Evolutionary conservation across 1,140 invertebrate species (phyloP).

Genomic region (Danaus plexippus): DNA sequence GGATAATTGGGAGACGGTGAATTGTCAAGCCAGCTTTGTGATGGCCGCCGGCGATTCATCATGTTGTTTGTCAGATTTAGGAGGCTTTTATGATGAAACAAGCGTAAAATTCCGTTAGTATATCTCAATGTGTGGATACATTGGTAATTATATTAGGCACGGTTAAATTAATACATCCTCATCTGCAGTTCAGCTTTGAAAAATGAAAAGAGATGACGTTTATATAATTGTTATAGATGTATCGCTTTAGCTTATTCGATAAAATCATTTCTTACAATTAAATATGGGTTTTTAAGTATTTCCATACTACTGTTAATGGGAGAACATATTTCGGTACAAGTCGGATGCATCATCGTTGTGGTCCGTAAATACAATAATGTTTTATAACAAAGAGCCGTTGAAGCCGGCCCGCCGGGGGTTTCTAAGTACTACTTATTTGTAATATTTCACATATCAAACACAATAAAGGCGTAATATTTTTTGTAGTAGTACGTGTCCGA

Average conservation of each 20-base stretch:
- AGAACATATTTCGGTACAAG: slow-evolving; percentile 21
- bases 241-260: too few relatives aligned
- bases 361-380: slow-evolving; percentile 51
- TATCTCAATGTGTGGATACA: slow-evolving; percentile 41
- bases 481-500: background rate
- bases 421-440: too few relatives aligned
- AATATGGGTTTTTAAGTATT: too few relatives aligned
- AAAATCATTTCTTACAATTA: too few relatives aligned
- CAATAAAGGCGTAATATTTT: slow-evolving; percentile 2
- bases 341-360: slow-evolving; percentile 7
- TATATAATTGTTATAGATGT: too few relatives aligned
- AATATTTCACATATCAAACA: too few relatives aligned
- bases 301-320: too few relatives aligned
- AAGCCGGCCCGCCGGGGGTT: slow-evolving; percentile 28
- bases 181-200: too few relatives aligned
- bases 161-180: too few relatives aligned
- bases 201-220: too few relatives aligned
- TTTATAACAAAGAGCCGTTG: slow-evolving; percentile 33
- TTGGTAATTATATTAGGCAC: slow-evolving; percentile 44
- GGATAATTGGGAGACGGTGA: slow-evolving; percentile 44
- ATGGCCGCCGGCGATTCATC: slow-evolving; percentile 46
- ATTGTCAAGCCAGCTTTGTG: slow-evolving; percentile 44
- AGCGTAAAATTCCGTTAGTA: slow-evolving; percentile 54
- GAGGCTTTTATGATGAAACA: slow-evolving; percentile 48
- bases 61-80: slow-evolving; percentile 41